Percentiles rank a stretch among this genome's conserved stretches.
These are phyloP conservation scores for Synanthedon tipuliformis DNA, from an alignment of 2,888 invertebrate species.

Conservation along the genomic window DNA sequence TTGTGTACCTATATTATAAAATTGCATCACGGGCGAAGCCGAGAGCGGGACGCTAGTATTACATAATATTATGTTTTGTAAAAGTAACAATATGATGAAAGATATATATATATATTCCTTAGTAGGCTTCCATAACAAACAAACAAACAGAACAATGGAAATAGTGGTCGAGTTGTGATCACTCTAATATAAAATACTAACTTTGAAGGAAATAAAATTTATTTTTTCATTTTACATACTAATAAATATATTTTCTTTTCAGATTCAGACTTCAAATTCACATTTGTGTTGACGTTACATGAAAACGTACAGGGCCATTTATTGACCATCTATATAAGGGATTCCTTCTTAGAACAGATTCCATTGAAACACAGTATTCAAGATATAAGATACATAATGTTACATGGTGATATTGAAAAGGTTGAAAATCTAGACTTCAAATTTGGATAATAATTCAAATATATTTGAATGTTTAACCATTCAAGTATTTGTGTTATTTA, in stretches of 20 bases:
- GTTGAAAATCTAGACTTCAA: constrained; percentile 25
- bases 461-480: constrained; percentile 3
- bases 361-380: constrained; percentile 24
- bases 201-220: too few species aligned
- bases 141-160: too few species aligned
- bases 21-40: too few species aligned
- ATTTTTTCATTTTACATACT: too few species aligned
- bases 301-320: constrained; percentile 1
- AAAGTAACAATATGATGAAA: too few species aligned
- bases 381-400: constrained; percentile 30
- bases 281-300: constrained; percentile 10
- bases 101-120: too few species aligned
- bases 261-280: constrained; percentile 21
- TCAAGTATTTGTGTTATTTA: neutral
- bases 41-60: too few species aligned
- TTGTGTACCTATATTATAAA: too few species aligned
- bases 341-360: constrained; percentile 17
- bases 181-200: too few species aligned
- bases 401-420: constrained; percentile 33
- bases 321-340: constrained; percentile 14
- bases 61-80: too few species aligned
- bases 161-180: too few species aligned
- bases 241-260: constrained; percentile 10
- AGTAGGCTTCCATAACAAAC: too few species aligned
- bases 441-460: constrained; percentile 16